Conservation (phyloP, 2,113 vertebrate species). For the Tachuris rubrigastra region DNA sequence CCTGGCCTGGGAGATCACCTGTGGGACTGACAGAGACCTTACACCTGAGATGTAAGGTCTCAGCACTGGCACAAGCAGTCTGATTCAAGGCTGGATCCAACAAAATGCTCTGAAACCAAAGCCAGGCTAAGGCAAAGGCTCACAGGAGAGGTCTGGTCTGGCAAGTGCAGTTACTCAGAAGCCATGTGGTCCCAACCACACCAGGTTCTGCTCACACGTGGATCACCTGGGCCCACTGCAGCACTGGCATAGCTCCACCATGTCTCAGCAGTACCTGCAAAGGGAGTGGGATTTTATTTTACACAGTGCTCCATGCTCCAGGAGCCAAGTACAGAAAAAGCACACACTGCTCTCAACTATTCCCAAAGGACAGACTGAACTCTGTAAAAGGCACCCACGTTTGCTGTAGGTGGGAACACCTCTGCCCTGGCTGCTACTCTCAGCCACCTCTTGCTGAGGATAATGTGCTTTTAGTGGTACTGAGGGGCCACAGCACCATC, state of each 20-base stretch:
- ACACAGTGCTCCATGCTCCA: not conserved
- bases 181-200: not conserved
- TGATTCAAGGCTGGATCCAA: rapidly evolving
- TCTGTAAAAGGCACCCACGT: not conserved
- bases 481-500: not conserved
- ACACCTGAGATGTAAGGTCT: not conserved
- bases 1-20: not conserved
- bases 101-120: not conserved
- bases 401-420: rapidly evolving
- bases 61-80: not conserved
- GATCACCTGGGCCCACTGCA: not conserved
- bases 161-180: not conserved
- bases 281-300: not conserved
- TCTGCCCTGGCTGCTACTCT: not conserved
- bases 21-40: rapidly evolving
- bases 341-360: rapidly evolving
- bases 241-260: rapidly evolving
- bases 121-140: not conserved
- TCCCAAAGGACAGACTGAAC: not conserved
- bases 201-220: rapidly evolving
- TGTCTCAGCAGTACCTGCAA: not conserved
- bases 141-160: not conserved
- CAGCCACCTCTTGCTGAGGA: not conserved
- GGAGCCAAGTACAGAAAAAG: not conserved
- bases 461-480: rapidly evolving